These are phyloP conservation scores for Catharus fuscescens DNA, from an alignment of 2,113 vertebrate species.

Conservation along the genomic window DNA sequence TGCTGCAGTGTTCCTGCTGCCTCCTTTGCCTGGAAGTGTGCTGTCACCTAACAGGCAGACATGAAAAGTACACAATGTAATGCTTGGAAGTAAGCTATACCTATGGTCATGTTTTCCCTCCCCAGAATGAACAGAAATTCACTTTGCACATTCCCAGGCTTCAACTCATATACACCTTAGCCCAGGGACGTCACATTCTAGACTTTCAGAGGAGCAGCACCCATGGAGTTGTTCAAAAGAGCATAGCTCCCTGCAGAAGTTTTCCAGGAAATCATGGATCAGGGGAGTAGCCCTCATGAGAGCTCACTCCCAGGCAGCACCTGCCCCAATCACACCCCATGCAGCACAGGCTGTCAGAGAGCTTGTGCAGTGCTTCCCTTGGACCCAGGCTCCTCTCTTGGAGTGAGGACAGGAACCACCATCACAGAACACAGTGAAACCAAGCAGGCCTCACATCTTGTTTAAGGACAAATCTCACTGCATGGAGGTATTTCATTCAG, in stretches of 20 bases:
- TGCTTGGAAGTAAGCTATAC: not conserved
- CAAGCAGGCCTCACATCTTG: not conserved
- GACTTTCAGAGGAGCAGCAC: not conserved
- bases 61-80: not conserved
- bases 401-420: not conserved
- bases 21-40: not conserved
- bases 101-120: not conserved
- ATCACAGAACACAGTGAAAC: not conserved
- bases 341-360: not conserved
- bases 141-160: not conserved
- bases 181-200: not conserved
- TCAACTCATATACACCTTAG: not conserved
- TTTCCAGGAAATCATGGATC: not conserved
- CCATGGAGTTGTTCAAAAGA: not conserved
- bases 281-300: not conserved
- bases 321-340: no score
- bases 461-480: not conserved
- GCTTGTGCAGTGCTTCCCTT: not conserved
- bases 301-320: not conserved
- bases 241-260: not conserved
- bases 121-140: not conserved
- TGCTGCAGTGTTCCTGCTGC: not conserved
- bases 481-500: not conserved
- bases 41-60: not conserved
- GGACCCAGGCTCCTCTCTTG: not conserved